Conservation (phyloP, 2,888 invertebrate genomes). For the Phlogophora meticulosa region DNA sequence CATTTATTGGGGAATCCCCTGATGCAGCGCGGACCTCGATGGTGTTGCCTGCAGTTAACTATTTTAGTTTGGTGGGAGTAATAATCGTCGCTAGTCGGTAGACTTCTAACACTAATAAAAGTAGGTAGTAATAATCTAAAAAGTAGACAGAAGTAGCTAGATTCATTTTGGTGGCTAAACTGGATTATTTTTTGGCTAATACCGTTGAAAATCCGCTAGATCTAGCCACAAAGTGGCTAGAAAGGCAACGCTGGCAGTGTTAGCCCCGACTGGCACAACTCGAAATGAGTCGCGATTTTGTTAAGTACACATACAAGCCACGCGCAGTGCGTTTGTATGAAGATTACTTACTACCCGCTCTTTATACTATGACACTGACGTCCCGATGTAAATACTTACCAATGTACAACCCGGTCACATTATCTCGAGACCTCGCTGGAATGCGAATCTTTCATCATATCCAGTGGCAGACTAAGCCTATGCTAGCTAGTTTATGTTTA, state of each 20-base stretch:
- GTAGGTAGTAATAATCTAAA: background rate
- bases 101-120: background rate
- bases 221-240: background rate
- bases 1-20: background rate
- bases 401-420: no score
- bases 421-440: no score
- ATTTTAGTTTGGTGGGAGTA: background rate
- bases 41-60: background rate
- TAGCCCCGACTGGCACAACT: no score
- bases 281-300: no score
- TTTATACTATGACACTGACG: no score
- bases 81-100: background rate
- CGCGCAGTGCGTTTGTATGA: no score
- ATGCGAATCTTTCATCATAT: no score
- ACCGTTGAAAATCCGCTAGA: constrained; percentile 1
- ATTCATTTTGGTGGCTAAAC: constrained; percentile 1
- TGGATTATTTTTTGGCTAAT: background rate
- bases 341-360: no score
- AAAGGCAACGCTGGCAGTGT: background rate
- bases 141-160: background rate
- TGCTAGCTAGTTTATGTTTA: no score
- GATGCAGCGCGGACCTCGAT: background rate
- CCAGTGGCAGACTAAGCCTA: no score
- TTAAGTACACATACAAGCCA: no score
- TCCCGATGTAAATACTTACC: no score